Base-by-base conservation (phyloP, 2,113 vertebrate species). In the Lipotes vexillifer region DNA sequence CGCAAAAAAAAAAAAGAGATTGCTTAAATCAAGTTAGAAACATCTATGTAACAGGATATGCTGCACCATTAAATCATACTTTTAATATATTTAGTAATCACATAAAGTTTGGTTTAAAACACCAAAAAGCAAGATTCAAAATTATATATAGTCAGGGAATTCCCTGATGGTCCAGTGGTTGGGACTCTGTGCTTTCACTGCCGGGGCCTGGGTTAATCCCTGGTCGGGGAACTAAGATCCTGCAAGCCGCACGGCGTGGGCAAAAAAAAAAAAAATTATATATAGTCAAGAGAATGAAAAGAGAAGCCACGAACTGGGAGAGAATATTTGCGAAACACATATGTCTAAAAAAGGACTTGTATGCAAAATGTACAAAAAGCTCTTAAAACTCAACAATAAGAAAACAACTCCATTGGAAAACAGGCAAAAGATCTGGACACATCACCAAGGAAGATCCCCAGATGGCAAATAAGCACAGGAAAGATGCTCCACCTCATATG, bases 401-500 rank as follows among this genome's bases (percentile, higher is more conserved):
- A 15, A 80, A 36, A 46, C 44, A 15, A 41, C 65, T 21, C 31
- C 1, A 13, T 1, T 15, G 21, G 23, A 61, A 72, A 31, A 14
- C 14, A 31, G 66, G 29, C 66, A 23, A 6, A 11, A 38, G 88
- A 31, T 12, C 12, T 2, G 12, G 52, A 41, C 27, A 9, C 1
- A 4, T 31, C 1, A 1, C 4, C 8, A 6, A 7, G 41, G 57
- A 27, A 4, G 36, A 21, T 6, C 5, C 3, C 0, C 21, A 14
- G 46, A 5, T 1, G 21, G 10, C 36, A 7, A 1, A 12, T 1
- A 11, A 18, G 29, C 69, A 1, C 0, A 0, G n/a, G n/a, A 46
- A 10, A 52, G 8, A 21, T 2, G 17, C 33, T 10, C 5, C 41
- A 6, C 44, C 38, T 18, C 8, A 1, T 10, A 2, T 0, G 25